Evolutionary conservation across 2,888 invertebrate genomes (phyloP), one percentile per base, ranked within the genome.

Genomic region (Pachliopta kotzebuea): DNA sequence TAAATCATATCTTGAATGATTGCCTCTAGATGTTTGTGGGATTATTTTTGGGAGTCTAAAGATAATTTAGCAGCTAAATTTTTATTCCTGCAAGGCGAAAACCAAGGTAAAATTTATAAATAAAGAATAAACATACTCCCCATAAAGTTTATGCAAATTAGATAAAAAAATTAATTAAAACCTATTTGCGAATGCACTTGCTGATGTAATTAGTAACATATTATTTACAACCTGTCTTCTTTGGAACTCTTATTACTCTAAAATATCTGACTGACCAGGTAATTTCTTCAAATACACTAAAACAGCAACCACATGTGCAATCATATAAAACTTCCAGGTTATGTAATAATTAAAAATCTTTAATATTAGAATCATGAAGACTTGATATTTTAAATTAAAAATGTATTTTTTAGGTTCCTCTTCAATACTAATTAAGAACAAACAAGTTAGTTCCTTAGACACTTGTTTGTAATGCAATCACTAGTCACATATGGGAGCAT

Each of bases 211-310:
- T 21, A 21, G 9, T 52, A 21, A 52, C 11, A 23, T 7, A 17
- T 18, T 31, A 52, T 37, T 24, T 37, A 62, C 42, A 62, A 57
- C 26, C 62, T 42, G 50, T 57, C 20, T 31, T 62, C 37, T 37
- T 63, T 53, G 57, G 45, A 57, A 42, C 57, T 56, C 57, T 56
- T 42, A 57, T 52, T 37, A 20, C 37, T 50, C 37, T 56, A n/a
- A 24, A 31, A 14, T 37, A 37, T 14, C 37, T 14, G 11, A 2
- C 11, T 14, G 37, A 37, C 14, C 31, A 31, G 9, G 31, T 11
- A 31, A 1, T 31, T 31, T 31, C 8, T 31, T 11, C 8, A 31
- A 31, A 11, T 31, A 31, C 31, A 9, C 31, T 31, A 31, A 7
- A 31, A 31, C 7, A 31, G 31, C 11, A 31, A 18, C 3, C 18